Evolutionary conservation across 2,888 invertebrate genomes (phyloP).

Genomic region (Drosophila austrosaltans): DNA sequence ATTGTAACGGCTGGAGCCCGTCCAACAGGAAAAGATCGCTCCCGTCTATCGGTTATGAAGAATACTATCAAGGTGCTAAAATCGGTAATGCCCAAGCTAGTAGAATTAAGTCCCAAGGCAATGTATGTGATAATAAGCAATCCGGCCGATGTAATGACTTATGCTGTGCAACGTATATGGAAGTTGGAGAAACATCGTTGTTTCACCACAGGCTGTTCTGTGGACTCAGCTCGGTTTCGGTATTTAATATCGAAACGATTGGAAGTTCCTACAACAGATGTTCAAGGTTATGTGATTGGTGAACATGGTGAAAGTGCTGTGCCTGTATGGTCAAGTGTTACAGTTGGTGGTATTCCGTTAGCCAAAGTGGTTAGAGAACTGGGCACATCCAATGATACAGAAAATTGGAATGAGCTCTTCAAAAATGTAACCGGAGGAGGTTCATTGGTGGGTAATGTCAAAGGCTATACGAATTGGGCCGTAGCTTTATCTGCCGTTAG

Average conservation of each 20-base stretch:
- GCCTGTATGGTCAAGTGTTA: constrained; percentile 95
- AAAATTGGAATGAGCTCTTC: constrained; percentile 90
- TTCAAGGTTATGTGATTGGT: constrained; percentile 94
- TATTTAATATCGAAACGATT: constrained; percentile 91
- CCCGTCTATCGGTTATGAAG: constrained; percentile 90
- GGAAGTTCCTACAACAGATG: constrained; percentile 89
- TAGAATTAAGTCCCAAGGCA: constrained; percentile 89
- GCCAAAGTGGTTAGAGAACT: constrained; percentile 88
- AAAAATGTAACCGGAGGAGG: constrained; percentile 90
- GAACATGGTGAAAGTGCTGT: constrained; percentile 95
- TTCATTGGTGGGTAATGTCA: constrained; percentile 90
- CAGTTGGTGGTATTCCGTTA: constrained; percentile 92
- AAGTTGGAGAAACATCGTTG: constrained; percentile 92
- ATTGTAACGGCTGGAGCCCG: constrained; percentile 94
- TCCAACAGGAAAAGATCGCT: constrained; percentile 89
- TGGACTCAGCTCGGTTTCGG: constrained; percentile 94
- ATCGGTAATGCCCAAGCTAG: constrained; percentile 87
- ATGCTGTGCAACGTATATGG: constrained; percentile 94
- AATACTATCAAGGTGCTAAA: constrained; percentile 93
- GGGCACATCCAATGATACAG: constrained; percentile 88
- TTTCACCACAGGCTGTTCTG: constrained; percentile 94
- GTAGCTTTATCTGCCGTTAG: constrained; percentile 90
- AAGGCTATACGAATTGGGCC: constrained; percentile 95
- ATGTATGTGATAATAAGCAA: constrained; percentile 92
- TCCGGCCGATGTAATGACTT: constrained; percentile 94